phyloP scores from a whole-genome alignment of 2,888 invertebrate genomes.

The Drosophila falleni region DNA sequence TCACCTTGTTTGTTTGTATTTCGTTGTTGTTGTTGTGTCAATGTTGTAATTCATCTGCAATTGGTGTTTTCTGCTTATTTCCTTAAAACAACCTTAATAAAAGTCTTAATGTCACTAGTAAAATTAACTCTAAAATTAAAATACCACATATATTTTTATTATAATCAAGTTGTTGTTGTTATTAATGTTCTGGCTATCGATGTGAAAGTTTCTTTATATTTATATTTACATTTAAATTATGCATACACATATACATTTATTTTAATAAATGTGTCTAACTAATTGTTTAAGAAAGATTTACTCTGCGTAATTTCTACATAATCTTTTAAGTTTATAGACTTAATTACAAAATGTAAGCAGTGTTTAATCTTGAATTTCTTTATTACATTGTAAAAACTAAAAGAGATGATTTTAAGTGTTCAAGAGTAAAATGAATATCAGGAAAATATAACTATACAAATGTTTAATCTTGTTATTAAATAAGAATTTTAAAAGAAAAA shows the following conservation, averaged over 20 bases:
- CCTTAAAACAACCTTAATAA: conserved; percentile 23
- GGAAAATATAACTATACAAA: not conserved
- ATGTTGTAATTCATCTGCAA: conserved; percentile 63
- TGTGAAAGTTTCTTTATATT: conserved; percentile 25
- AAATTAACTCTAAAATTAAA: not conserved
- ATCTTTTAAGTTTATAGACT: not conserved
- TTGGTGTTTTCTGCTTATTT: conserved; percentile 66
- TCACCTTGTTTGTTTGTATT: conserved; percentile 40
- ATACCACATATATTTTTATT: not conserved
- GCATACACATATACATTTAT: not conserved
- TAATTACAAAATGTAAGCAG: not conserved
- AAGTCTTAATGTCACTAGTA: conserved; percentile 28
- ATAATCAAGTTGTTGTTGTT: conserved; percentile 46
- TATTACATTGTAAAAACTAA: not conserved
- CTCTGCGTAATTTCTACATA: not conserved
- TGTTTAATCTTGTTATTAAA: not conserved
- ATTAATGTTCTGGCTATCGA: conserved; percentile 34
- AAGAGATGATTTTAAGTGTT: not conserved
- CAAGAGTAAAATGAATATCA: not conserved
- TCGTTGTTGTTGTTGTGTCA: conserved; percentile 55
- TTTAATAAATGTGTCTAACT: conserved; percentile 24
- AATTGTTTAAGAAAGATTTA: conserved; percentile 10
- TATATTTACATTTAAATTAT: conserved; percentile 3
- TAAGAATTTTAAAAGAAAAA: too few relatives aligned
- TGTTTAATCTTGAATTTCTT: not conserved